Percentiles rank a stretch among this genome's conserved stretches.
phyloP scores from a whole-genome alignment of 2,888 invertebrate species.

The Meloe dianella region DNA sequence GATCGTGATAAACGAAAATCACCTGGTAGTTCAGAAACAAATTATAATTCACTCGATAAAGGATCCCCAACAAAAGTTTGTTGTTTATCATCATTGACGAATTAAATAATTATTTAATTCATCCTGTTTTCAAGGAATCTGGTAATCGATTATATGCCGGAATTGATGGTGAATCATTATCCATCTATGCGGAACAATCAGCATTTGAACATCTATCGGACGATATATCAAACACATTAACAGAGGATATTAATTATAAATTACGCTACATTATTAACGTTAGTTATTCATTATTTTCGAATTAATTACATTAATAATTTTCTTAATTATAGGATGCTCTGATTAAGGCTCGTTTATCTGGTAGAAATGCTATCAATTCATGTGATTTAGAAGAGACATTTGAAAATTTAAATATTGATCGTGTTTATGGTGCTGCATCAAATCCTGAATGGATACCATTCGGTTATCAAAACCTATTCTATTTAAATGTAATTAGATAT shows the following conservation, averaged over 20 bases:
- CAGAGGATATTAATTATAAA: constrained; percentile 57
- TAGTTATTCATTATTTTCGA: constrained; percentile 32
- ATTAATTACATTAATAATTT: constrained; percentile 7
- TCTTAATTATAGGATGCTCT: constrained; percentile 51
- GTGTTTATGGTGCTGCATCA: constrained; percentile 52
- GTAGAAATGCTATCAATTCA: constrained; percentile 50
- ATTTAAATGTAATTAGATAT: constrained; percentile 50
- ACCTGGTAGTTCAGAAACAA: constrained; percentile 37
- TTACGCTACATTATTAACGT: constrained; percentile 56
- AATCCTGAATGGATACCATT: constrained; percentile 53
- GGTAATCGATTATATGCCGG: constrained; percentile 51
- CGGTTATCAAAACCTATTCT: constrained; percentile 49
- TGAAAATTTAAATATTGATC: constrained; percentile 50
- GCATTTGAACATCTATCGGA: constrained; percentile 50
- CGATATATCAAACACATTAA: constrained; percentile 50
- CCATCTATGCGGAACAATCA: constrained; percentile 53
- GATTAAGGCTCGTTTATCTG: constrained; percentile 51
- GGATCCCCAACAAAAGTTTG: constrained; percentile 50
- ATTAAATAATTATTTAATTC: constrained; percentile 16
- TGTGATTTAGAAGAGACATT: constrained; percentile 54
- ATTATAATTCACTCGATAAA: constrained; percentile 45
- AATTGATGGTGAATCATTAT: constrained; percentile 51
- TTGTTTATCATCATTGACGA: constrained; percentile 26
- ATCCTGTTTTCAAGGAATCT: constrained; percentile 48
- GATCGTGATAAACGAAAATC: constrained; percentile 51